A percentile compares a stretch with the other conserved stretches of the same genome.
Conservation (phyloP, 2,888 invertebrate species). For the Drosophila kokeensis region DNA sequence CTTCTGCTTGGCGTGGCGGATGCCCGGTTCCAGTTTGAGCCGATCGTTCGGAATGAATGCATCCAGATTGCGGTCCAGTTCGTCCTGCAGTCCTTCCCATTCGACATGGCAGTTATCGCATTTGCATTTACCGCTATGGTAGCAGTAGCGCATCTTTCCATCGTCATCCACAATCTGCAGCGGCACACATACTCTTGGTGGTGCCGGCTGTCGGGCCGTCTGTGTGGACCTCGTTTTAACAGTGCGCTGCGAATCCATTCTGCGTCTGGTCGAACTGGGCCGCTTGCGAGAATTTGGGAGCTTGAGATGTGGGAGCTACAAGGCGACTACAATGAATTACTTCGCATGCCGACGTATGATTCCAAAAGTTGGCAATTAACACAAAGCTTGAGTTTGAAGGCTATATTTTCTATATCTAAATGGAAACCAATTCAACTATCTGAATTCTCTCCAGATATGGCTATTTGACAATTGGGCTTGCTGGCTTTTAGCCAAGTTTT, state of each 20-base stretch:
- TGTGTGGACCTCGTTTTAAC: conserved; percentile 49
- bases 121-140: conserved; percentile 72
- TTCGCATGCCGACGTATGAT: conserved; percentile 7
- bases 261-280: conserved; percentile 1
- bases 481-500: not conserved
- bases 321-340: conserved; percentile 14
- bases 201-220: conserved; percentile 47
- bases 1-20: conserved; percentile 59
- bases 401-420: not conserved
- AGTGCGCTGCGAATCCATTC: conserved; percentile 53
- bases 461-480: not conserved
- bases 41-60: conserved; percentile 33
- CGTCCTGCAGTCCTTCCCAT: conserved; percentile 32
- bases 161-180: conserved; percentile 69
- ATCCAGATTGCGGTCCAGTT: conserved; percentile 55
- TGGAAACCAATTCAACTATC: not conserved
- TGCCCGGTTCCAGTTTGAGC: conserved; percentile 45
- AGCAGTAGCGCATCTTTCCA: conserved; percentile 59
- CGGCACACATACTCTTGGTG: conserved; percentile 52
- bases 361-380: conserved; percentile 6
- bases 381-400: not conserved
- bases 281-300: conserved; percentile 40
- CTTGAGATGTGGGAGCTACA: conserved; percentile 3
- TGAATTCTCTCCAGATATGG: not conserved
- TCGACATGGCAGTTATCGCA: conserved; percentile 45